Evolutionary conservation across 2,888 invertebrate species (phyloP), one percentile per base, ranked within the genome.

Genomic region (Cylloceria caligata): DNA sequence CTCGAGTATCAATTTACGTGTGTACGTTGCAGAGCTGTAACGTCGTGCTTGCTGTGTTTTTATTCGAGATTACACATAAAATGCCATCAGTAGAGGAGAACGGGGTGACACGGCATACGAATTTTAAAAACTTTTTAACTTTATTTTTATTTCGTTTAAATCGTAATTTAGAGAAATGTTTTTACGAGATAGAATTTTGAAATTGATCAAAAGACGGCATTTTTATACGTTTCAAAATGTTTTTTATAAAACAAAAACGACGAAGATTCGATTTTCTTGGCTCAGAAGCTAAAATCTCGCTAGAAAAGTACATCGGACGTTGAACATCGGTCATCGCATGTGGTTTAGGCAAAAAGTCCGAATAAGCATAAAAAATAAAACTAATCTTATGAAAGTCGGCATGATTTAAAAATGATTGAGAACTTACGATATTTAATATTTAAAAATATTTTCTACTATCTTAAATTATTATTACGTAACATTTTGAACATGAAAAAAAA

Each of bases 1-100:
- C 73, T 64, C 49, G 30, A 68, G 64, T 77, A 80, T 83, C 64
- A 69, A 69, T 74, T 78, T 74, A 69, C 71, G 55, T 45, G 39
- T 62, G 13, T 57, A 42, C 21, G 34, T 62, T n/a, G 27, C 27
- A 27, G 60, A 60, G 34, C 19, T 24, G 57, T 30, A 13, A 9
- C 16, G n/a, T 34, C 34, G n/a, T n/a, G n/a, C n/a, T 30, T 57
- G 27, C 16, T 55, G 27, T 55, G 13, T 55, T 30, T 57, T 57
- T 57, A 7, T 1, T 7, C 0, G 9, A 11, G 0, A 21, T 21
- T 21, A 24, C 21, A 52, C 3, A 24, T 24, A 24, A 52, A 52
- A 21, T 11, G 21, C 7, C 9, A 21, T 21, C 21, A 9, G 9
- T 49, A 7, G 1, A 13, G 19, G n/a, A 21, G 1, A 7, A 3